A percentile compares a stretch with the other conserved stretches of the same genome.
phyloP scores from a whole-genome alignment of 1,140 invertebrate genomes.

The Drosophila repletoides region DNA sequence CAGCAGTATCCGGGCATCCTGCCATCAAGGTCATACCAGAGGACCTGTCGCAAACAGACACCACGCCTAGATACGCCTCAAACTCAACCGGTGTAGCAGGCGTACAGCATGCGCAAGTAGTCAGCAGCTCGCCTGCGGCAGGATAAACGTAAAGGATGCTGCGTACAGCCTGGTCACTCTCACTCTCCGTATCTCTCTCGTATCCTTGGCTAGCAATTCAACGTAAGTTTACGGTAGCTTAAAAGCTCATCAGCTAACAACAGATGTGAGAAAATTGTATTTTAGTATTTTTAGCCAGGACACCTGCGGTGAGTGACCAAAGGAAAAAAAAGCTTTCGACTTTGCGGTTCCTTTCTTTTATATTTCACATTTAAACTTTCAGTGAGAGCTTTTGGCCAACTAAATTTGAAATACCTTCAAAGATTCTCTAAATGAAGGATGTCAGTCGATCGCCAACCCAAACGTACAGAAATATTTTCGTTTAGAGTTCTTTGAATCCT shows the following conservation, averaged over 20 bases:
- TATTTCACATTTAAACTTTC: too few relatives aligned
- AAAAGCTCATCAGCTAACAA: slow-evolving; percentile 1
- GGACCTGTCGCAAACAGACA: slow-evolving; percentile 31
- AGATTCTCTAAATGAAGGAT: too few relatives aligned
- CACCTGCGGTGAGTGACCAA: too few relatives aligned
- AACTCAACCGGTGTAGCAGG: slow-evolving; percentile 64
- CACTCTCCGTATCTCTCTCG: background rate
- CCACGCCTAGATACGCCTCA: slow-evolving; percentile 78
- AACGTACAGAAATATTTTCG: too few relatives aligned
- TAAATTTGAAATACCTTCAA: too few relatives aligned
- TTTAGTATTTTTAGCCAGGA: too few relatives aligned
- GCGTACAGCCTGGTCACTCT: background rate
- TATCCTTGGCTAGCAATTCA: slow-evolving; percentile 19
- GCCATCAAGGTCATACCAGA: slow-evolving; percentile 17
- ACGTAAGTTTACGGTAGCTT: slow-evolving; percentile 37
- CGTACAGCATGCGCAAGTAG: slow-evolving; percentile 32
- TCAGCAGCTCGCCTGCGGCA: background rate
- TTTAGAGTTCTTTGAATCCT: too few relatives aligned
- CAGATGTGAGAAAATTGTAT: background rate
- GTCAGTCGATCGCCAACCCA: too few relatives aligned
- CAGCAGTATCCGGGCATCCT: slow-evolving; percentile 14
- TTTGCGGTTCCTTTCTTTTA: too few relatives aligned
- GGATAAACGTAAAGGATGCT: slow-evolving; percentile 7
- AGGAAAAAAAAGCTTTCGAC: too few relatives aligned
- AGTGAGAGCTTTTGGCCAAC: too few relatives aligned